Evolutionary conservation across 2,888 invertebrate genomes (phyloP), one percentile per base, ranked within the genome.

Genomic region (Heteromurus nitidus): DNA sequence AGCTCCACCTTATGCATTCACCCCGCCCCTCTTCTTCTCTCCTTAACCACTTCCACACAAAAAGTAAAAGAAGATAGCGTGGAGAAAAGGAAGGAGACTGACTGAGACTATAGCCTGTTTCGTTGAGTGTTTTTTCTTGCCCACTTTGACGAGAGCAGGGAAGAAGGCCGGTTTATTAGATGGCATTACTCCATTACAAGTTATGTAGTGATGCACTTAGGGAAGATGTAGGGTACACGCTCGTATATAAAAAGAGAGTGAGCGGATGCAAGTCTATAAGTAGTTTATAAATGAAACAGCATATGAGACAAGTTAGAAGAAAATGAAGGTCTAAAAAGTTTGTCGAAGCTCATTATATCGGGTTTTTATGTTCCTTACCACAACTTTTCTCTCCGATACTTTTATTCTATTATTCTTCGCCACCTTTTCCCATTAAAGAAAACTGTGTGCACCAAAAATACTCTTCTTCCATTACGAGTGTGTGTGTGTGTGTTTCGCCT

Each of bases 241-340:
- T 30, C 18, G 55, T 55, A 5, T 76, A 70, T 72, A 79, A 73
- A n/a, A n/a, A n/a, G n/a, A 80, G 55, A 75, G 62, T 64, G 74
- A 62, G 68, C 74, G 50, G 53, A 64, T 64, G 62, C 74, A 62
- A 81, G 80, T 81, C 80, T 70, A 81, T 81, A 81, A 81, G 64
- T 81, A 81, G 80, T 81, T 81, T 81, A 81, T 81, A 81, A 81
- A 81, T 74, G 80, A 75, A 81, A 69, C 69, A 69, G 80, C 80
- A 81, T 81, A 81, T 74, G 80, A 81, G 80, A 64, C 80, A 81
- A 81, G 74, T 75, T 81, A 53, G 80, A 81, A 81, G 80, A 81
- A 81, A 81, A 81, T 81, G 75, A 81, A 81, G 80, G 80, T 81
- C 80, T 75, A 75, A 81, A 79, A 50, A 75, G 65, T 81, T 81